Evolutionary conservation across 1,140 invertebrate species (phyloP), one percentile per base, ranked within the genome.

Genomic region (Nilaparvata lugens): DNA sequence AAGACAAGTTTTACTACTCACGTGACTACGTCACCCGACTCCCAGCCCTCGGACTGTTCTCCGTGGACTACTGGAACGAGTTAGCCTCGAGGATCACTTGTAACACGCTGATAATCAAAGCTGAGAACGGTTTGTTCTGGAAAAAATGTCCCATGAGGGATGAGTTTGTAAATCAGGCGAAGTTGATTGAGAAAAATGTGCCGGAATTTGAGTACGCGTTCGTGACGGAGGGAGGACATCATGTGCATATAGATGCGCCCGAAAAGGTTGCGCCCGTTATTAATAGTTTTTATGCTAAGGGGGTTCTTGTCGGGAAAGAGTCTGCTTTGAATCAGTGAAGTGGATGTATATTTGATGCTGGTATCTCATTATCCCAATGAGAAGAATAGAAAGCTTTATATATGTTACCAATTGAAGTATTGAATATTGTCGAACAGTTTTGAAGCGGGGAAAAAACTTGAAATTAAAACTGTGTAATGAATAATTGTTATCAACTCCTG

Each of bases 231-330:
- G 91, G 90, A 4, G 85, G 82, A 3, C 91, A 93, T 77, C 89
- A 93, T 69, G 79, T 92, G 5, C 91, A 93, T 68, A 74, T 94
- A 28, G 88, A 88, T 57, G 75, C 86, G 48, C 86, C 88, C 3
- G 80, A 86, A 65, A 81, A 76, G 68, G 77, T 94, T 58, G 79
- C 80, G 13, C 72, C 75, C 7, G 73, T 83, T 58, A 81, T 90
- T 42, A 77, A 72, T 51, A 35, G 13, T 35, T 35, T 35, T 9
- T 35, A 35, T 35, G 7, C 31, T 11, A 35, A 35, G 13, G 31
- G 31, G 13, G 31, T 35, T 11, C 31, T 35, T 35, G 31, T 11
- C 7, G 31, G 13, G 13, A 11, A 35, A 11, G 9, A 1, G 31
- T 35, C 31, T 35, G 31, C 3, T 6, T 35, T 11, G 4, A 35